Conservation (phyloP, 2,113 vertebrate species). For the Butorides virescens region DNA sequence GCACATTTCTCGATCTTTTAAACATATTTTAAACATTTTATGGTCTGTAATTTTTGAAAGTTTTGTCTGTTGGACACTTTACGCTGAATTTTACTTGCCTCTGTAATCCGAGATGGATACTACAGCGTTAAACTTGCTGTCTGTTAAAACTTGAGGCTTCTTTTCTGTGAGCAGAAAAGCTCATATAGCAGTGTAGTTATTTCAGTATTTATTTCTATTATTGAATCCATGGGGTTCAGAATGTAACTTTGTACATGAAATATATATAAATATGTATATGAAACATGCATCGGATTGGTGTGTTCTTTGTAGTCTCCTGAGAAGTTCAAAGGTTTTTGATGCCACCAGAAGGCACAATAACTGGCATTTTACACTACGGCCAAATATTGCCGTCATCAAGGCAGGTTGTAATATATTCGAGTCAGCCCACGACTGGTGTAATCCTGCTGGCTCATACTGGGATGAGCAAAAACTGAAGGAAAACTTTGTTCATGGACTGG, state of each 20-base stretch:
- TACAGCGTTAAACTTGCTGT: slow-evolving; percentile 77
- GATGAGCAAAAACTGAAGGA: neutral
- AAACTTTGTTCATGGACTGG: neutral
- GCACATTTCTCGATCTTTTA: slow-evolving; percentile 75
- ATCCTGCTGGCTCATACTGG: neutral
- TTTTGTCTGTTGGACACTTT: slow-evolving; percentile 79
- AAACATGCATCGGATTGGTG: slow-evolving; percentile 73
- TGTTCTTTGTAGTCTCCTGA: slow-evolving; percentile 63
- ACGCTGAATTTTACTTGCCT: slow-evolving; percentile 79
- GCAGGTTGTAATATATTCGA: too few species aligned
- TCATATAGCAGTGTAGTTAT: slow-evolving; percentile 86
- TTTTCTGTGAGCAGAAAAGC: slow-evolving; percentile 76
- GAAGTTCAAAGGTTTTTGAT: neutral
- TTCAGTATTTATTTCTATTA: slow-evolving; percentile 99
- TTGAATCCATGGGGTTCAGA: slow-evolving; percentile 94
- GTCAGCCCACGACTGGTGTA: neutral
- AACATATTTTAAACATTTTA: slow-evolving; percentile 82
- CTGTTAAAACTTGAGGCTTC: slow-evolving; percentile 77
- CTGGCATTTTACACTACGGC: neutral
- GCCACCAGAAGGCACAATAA: neutral
- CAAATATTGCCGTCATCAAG: neutral
- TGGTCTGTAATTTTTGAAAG: slow-evolving; percentile 75
- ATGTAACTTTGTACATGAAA: slow-evolving; percentile 99
- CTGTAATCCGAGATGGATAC: slow-evolving; percentile 75
- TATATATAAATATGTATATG: slow-evolving; percentile 92